Percentiles rank a stretch among this genome's conserved stretches.
These are phyloP conservation scores for Eolophus roseicapilla DNA, from an alignment of 2,113 vertebrate genomes.

Conservation along the genomic window DNA sequence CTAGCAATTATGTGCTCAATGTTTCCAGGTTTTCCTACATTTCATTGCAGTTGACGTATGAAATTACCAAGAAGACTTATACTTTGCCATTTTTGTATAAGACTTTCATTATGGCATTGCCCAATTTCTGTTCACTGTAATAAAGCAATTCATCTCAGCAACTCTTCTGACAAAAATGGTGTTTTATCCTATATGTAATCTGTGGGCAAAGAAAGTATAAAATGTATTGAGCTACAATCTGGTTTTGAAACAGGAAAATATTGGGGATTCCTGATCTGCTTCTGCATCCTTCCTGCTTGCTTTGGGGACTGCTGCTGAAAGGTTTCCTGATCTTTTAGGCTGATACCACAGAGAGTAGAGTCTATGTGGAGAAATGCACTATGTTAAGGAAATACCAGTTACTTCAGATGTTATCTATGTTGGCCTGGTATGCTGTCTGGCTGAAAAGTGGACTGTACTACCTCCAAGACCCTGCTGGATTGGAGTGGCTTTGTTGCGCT, in stretches of 20 bases:
- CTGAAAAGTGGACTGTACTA: neutral
- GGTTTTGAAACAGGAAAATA: neutral
- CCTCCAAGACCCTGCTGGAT: accelerated
- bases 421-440: neutral
- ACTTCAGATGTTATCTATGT: neutral
- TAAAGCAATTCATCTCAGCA: neutral
- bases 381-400: neutral
- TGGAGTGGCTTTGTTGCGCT: neutral
- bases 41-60: neutral
- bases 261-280: neutral
- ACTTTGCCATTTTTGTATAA: neutral
- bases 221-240: neutral
- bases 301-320: neutral
- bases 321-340: neutral
- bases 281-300: neutral
- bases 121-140: neutral
- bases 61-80: neutral
- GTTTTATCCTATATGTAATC: neutral
- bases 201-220: neutral
- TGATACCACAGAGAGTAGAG: neutral
- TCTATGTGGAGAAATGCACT: neutral
- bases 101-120: neutral
- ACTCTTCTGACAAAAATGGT: neutral
- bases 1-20: neutral
- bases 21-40: neutral